Evolutionary conservation across 2,113 vertebrate genomes (phyloP).

Genomic region (Pelusios castaneus): DNA sequence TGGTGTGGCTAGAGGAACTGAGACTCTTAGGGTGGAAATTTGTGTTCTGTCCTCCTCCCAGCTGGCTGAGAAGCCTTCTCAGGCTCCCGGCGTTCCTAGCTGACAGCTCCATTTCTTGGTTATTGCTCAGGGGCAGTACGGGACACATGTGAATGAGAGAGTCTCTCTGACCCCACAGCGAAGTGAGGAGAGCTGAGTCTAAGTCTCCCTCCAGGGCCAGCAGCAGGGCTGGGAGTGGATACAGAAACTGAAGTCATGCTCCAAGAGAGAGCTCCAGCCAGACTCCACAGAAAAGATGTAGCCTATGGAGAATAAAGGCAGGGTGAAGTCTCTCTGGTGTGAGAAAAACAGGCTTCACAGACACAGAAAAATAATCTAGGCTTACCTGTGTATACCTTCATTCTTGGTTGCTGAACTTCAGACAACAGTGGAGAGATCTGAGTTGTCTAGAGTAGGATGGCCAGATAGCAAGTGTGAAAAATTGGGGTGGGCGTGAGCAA

Average conservation of each 20-base stretch:
- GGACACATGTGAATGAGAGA: no score
- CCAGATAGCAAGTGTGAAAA: no score
- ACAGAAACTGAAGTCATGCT: not conserved
- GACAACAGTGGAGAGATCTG: not conserved
- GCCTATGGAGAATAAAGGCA: not conserved
- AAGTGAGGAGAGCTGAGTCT: not conserved
- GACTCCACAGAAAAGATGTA: not conserved
- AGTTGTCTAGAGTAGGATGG: not conserved
- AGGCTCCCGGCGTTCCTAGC: not conserved
- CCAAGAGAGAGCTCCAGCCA: not conserved
- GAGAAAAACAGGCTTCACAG: not conserved
- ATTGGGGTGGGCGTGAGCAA: no score
- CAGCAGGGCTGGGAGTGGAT: not conserved
- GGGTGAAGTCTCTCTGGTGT: not conserved
- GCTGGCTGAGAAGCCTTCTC: not conserved
- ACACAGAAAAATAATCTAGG: not conserved
- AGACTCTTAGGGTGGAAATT: not conserved
- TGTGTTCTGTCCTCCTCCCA: not conserved
- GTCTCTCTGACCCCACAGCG: not conserved
- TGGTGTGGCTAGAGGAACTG: not conserved
- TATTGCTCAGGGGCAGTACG: accelerated
- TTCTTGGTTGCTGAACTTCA: not conserved
- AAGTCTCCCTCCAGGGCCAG: not conserved
- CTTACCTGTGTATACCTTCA: no score
- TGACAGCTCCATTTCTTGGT: accelerated